phyloP scores from a whole-genome alignment of 2,888 invertebrate genomes.

The Electrophaes corylata region DNA sequence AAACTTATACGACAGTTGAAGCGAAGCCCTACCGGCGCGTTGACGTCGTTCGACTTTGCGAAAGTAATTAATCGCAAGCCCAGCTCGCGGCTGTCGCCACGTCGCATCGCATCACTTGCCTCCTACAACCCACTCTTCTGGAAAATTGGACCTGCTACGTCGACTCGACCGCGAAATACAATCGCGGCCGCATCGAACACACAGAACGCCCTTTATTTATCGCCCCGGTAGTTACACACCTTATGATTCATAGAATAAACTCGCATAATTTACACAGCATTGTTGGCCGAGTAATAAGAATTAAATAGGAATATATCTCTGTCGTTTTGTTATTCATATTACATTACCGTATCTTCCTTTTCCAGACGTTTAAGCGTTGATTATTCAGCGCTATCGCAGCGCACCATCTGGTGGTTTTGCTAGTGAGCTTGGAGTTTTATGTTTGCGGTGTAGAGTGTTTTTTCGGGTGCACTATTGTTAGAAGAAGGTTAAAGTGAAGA shows the following conservation, averaged over 20 bases:
- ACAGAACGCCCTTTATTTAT: slow-evolving; percentile 41
- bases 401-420: slow-evolving; percentile 69
- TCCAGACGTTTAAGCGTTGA: slow-evolving; percentile 84
- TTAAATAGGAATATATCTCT: slow-evolving; percentile 81
- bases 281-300: slow-evolving; percentile 77
- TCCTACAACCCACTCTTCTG: slow-evolving; percentile 63
- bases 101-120: slow-evolving; percentile 74
- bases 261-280: slow-evolving; percentile 68
- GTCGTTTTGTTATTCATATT: slow-evolving; percentile 84
- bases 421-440: slow-evolving; percentile 53
- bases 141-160: slow-evolving; percentile 75
- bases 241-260: slow-evolving; percentile 61
- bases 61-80: slow-evolving; percentile 76
- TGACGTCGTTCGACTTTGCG: slow-evolving; percentile 63
- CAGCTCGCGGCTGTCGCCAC: slow-evolving; percentile 67
- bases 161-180: slow-evolving; percentile 68
- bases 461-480: slow-evolving; percentile 53
- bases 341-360: slow-evolving; percentile 83
- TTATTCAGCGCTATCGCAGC: slow-evolving; percentile 80
- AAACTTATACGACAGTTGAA: slow-evolving; percentile 65
- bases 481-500: slow-evolving; percentile 74
- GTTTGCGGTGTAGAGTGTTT: slow-evolving; percentile 56
- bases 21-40: slow-evolving; percentile 65
- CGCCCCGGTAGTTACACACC: slow-evolving; percentile 35
- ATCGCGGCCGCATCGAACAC: slow-evolving; percentile 43